These are phyloP conservation scores for Pammene aurita DNA, from an alignment of 2,888 invertebrate species.

Conservation along the genomic window DNA sequence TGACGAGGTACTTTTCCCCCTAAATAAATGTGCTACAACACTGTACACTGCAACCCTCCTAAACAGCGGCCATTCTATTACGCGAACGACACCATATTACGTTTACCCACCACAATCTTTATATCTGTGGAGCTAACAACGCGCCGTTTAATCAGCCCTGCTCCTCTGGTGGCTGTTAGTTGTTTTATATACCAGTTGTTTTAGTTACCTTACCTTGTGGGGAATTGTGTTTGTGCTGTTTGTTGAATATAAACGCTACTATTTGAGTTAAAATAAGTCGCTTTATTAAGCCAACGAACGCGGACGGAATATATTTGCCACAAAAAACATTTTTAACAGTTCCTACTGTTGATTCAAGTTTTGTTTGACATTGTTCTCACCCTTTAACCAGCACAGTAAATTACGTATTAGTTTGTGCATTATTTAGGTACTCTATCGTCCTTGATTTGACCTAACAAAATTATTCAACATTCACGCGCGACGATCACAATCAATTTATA, in stretches of 20 bases:
- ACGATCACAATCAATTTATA: slow-evolving; percentile 16
- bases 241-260: slow-evolving; percentile 26
- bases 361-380: not conserved
- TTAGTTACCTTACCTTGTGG: slow-evolving; percentile 46
- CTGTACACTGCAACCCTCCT: slow-evolving; percentile 17
- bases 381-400: not conserved
- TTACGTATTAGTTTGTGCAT: not conserved
- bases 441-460: slow-evolving; percentile 1
- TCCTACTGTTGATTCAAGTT: not conserved
- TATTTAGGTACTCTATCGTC: not conserved
- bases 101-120: slow-evolving; percentile 62
- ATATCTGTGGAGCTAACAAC: slow-evolving; percentile 72
- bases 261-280: slow-evolving; percentile 35
- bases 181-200: slow-evolving; percentile 45
- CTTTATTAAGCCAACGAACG: slow-evolving; percentile 30
- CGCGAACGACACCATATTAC: slow-evolving; percentile 79
- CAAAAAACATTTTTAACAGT: not conserved
- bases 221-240: slow-evolving; percentile 50
- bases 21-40: slow-evolving; percentile 17
- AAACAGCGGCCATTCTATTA: slow-evolving; percentile 68
- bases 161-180: slow-evolving; percentile 52
- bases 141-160: slow-evolving; percentile 74
- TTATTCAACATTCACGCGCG: not conserved
- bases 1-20: not conserved
- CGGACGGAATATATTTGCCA: slow-evolving; percentile 5